Evolutionary conservation across 2,888 invertebrate species (phyloP).

Genomic region (Alviniconcha strummeri): DNA sequence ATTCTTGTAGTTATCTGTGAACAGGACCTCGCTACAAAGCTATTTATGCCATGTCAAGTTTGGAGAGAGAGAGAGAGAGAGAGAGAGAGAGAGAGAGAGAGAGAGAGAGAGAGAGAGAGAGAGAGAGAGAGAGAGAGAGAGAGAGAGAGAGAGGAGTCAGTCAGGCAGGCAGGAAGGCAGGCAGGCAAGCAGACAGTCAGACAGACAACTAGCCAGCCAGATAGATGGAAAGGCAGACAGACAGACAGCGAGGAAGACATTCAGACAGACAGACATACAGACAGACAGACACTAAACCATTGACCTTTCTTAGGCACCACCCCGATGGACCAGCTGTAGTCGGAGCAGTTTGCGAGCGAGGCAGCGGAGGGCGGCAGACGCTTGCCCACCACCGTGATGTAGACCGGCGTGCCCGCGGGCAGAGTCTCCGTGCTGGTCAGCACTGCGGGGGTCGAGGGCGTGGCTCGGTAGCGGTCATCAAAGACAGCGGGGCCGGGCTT

Average conservation of each 20-base stretch:
- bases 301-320: neutral
- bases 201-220: neutral
- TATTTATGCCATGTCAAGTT: too few relatives aligned
- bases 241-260: too few relatives aligned
- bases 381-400: constrained; percentile 9
- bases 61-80: too few relatives aligned
- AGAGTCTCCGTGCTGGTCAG: neutral
- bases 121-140: too few relatives aligned
- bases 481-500: neutral
- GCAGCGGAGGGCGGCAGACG: neutral
- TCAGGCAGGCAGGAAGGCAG: neutral
- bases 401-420: neutral
- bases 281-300: neutral
- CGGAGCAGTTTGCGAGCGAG: neutral
- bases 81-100: too few relatives aligned
- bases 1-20: too few relatives aligned
- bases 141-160: too few relatives aligned
- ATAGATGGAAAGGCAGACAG: neutral
- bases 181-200: neutral
- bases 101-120: too few relatives aligned
- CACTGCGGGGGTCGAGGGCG: neutral
- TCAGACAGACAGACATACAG: too few relatives aligned
- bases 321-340: neutral
- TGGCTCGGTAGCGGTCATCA: neutral
- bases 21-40: too few relatives aligned